Conservation (phyloP, 2,113 vertebrate genomes). For the Gadus chalcogrammus region DNA sequence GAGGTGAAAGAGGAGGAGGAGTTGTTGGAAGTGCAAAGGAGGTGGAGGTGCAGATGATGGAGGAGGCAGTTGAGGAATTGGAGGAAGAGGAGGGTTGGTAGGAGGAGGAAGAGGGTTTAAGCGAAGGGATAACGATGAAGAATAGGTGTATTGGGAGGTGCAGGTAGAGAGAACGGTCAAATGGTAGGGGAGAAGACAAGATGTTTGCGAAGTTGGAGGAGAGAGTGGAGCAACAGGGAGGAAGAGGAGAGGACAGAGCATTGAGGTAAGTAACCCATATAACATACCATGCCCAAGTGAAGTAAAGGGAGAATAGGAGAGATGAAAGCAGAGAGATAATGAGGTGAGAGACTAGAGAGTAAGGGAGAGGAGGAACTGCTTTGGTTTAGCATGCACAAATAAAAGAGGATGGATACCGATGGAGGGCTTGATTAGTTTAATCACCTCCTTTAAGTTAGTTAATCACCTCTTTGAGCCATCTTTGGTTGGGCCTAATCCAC, state of each 20-base stretch:
- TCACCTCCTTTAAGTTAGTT: background rate
- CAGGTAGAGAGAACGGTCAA: background rate
- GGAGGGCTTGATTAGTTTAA: slow-evolving; percentile 26
- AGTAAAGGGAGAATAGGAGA: background rate
- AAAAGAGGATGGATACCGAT: background rate
- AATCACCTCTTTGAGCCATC: background rate
- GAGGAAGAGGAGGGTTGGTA: background rate
- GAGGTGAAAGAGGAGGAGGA: background rate
- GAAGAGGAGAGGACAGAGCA: background rate
- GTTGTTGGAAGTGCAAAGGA: background rate
- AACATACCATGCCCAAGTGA: background rate
- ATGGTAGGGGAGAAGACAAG: background rate
- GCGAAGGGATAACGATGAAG: background rate
- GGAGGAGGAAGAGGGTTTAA: background rate
- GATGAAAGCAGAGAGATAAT: slow-evolving; percentile 13
- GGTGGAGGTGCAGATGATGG: background rate
- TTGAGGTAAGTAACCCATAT: background rate
- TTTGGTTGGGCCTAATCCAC: slow-evolving; percentile 31
- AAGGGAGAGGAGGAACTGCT: background rate
- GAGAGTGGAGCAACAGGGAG: no score
- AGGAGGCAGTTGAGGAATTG: background rate
- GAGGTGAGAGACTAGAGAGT: slow-evolving; percentile 9
- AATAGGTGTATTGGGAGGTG: background rate
- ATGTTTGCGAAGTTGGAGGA: no score
- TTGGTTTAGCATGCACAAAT: background rate